These are phyloP conservation scores for Stichopus chloronotus DNA, from an alignment of 35 echinoderm and acorn worm species.

Conservation along the genomic window DNA sequence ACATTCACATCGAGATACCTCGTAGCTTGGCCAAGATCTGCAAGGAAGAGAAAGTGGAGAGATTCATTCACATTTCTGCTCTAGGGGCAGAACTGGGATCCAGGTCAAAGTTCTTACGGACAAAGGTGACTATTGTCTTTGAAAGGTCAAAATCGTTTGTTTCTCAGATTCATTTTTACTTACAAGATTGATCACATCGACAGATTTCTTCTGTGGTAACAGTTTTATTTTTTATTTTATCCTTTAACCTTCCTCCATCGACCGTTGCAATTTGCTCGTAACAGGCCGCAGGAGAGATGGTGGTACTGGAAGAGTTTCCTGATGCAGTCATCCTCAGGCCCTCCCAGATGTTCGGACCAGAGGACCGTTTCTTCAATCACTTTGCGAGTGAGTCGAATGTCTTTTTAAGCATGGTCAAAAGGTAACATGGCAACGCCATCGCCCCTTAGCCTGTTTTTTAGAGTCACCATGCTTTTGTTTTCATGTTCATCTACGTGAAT, in stretches of 20 bases:
- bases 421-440: neutral
- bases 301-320: conserved; percentile 81
- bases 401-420: neutral
- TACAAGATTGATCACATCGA: neutral
- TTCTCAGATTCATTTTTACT: too few species aligned
- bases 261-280: neutral
- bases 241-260: neutral
- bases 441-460: neutral
- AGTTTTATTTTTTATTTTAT: neutral
- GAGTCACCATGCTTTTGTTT: too few species aligned
- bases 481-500: too few species aligned
- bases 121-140: conserved; percentile 76
- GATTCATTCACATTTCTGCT: conserved; percentile 91
- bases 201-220: neutral
- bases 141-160: too few species aligned
- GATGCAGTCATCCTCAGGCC: conserved; percentile 85
- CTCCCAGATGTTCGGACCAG: conserved; percentile 88
- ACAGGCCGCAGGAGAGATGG: conserved; percentile 86
- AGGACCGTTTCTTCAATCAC: conserved; percentile 98
- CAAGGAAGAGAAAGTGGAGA: conserved; percentile 77
- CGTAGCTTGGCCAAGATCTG: conserved; percentile 69
- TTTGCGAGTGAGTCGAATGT: conserved; percentile 86
- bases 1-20: conserved; percentile 82
- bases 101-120: conserved; percentile 83
- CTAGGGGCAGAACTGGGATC: conserved; percentile 74